Base-by-base conservation (phyloP, 2,797 vertebrate genomes). In the Poeciliopsis gracilis region DNA sequence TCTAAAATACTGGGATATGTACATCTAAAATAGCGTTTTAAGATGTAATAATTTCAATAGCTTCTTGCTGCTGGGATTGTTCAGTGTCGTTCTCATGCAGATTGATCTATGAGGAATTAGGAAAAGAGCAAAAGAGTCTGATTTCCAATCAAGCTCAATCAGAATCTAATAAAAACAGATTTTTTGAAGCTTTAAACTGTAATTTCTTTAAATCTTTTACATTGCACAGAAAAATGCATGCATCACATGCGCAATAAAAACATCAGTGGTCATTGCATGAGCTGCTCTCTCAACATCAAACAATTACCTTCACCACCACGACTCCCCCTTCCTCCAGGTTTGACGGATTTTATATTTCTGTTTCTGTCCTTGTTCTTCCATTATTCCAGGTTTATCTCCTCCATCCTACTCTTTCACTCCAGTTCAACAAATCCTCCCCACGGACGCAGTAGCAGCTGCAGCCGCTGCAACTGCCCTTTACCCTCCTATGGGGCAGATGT, bases 371-470 rank as follows among this genome's bases (percentile, higher is more conserved):
- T 59, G 89, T 79, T 76, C 77, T 81, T 20, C 74, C 61, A 75
- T 57, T 46, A 66, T 73, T 80, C 23, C 83, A 99, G 98, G 98
- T 94, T 96, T 99, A 55, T 97, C 98, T 73, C 97, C 98, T 20
- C 97, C 97, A 7, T 94, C 96, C 55, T 99, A 98, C 71, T 93
- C 97, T 83, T 99, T 97, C 90, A 93, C 96, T 61, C 95, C 97
- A 18, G 95, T 93, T 18, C 94, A 96, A 70, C 87, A 96, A 2
- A 94, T 99, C 81, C 95, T 99, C 82, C 95, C 98, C 5, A 91
- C 97, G 1, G 98, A 99, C 75, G 96, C 96, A 66, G 95, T 97
- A 0, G 91, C 49, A 18, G 49, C 53, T 61, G 95, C 97, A 0
- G 91, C 51, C 25, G 51, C 51, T 4, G 53, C 53, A 1, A 28